Base-by-base conservation (phyloP, 2,113 vertebrate species). In the Boulengeromyrus knoepffleri region DNA sequence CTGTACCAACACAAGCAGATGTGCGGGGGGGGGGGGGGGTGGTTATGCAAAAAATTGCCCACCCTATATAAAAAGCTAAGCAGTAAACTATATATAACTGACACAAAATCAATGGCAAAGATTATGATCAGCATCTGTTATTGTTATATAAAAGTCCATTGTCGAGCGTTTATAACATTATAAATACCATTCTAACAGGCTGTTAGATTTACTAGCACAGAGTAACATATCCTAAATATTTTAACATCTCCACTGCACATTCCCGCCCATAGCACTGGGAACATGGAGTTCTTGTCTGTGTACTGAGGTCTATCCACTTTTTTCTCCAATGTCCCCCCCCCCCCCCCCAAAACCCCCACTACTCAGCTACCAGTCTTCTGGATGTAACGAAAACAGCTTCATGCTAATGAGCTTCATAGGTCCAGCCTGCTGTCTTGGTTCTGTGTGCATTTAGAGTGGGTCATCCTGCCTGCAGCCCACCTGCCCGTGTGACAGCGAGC, bases 401-500 rank as follows among this genome's bases (percentile, higher is more conserved):
- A 96, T 96, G 95, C 94, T 95, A 96, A 96, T 96, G 92, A 88
- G 0, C 94, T 94, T 94, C 93, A 94, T 94, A 95, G 95, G 95
- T 94, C 93, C 91, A 93, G 94, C 94, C 94, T 96, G 94, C 96
- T 96, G 94, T 96, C 94, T 93, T 95, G 95, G 95, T 95, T 96
- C 94, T 93, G 94, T 96, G 95, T 96, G 95, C 95, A 96, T 96
- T 96, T 95, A 96, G 96, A 96, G 94, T 94, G 95, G 95, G 95
- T 96, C 95, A 96, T 94, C 94, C 95, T 95, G 95, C 95, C 94
- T 94, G 94, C 93, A 90, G 93, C 94, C 93, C 93, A 90, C 90
- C 92, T 91, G 93, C 93, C 94, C 94, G 93, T 94, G 94, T 95
- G 95, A 95, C 94, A 94, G 94, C 4, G 77, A 94, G 93, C 93